A percentile compares a stretch with the other conserved stretches of the same genome.
Conservation (phyloP, 2,888 invertebrate species). For the Tenthredo amoena region DNA sequence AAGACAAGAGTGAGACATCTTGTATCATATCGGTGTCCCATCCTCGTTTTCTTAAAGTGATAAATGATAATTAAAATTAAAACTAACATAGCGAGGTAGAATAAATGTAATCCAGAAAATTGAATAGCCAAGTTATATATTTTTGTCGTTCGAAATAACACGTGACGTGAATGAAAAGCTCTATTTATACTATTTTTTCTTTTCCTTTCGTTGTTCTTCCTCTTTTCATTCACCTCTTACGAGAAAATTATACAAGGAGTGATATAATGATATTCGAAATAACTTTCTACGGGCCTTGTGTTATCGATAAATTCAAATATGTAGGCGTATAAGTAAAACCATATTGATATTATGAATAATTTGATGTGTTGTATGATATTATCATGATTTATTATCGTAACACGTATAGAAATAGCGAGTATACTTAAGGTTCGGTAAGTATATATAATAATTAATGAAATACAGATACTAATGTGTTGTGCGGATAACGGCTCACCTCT, state of each 20-base stretch:
- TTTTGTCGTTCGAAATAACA: slow-evolving; percentile 1
- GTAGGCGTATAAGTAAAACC: neutral
- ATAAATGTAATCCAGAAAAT: neutral
- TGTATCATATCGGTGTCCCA: slow-evolving; percentile 17
- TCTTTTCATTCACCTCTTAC: neutral
- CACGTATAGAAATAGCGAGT: neutral
- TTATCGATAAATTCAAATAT: neutral
- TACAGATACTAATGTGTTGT: slow-evolving; percentile 35
- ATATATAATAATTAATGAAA: neutral
- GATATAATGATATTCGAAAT: neutral
- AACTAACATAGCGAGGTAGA: neutral
- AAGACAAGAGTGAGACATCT: neutral
- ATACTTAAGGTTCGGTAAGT: slow-evolving; percentile 33
- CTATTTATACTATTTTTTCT: neutral
- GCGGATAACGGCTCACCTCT: slow-evolving; percentile 21
- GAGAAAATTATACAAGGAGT: neutral
- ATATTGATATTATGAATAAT: neutral
- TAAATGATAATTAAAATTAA: neutral
- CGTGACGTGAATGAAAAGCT: neutral
- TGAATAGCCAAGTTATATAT: neutral
- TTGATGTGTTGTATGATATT: slow-evolving; percentile 13
- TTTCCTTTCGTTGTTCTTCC: neutral
- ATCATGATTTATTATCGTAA: slow-evolving; percentile 19
- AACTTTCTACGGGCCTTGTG: neutral
- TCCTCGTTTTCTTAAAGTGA: slow-evolving; percentile 11